Evolutionary conservation across 2,113 vertebrate species (phyloP), one percentile per base, ranked within the genome.

Genomic region (zebrafish (Danio rerio)): DNA sequence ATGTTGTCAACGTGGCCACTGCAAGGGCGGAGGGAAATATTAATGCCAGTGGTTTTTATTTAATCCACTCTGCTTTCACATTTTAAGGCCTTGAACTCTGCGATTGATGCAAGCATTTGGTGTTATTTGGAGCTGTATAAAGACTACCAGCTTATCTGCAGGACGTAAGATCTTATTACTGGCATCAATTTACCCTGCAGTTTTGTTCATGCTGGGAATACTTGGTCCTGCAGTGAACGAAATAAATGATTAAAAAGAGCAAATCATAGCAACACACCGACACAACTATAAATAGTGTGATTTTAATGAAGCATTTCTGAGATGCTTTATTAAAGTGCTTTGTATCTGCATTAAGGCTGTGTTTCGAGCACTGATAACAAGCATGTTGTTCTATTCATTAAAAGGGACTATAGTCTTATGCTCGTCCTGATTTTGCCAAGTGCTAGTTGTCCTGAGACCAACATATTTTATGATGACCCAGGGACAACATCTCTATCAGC

Each of bases 221-320:
- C 21, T 65, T 53, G 15, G 61, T 66, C 76, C 76, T 53, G 76
- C 61, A 78, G 76, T 78, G 76, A 78, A 18, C 53, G 0, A 66
- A 78, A 78, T 66, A 78, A 78, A 66, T 79, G 49, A 53, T 66
- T 79, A 79, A 79, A 68, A 79, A 66, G 49, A 79, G 62, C 62
- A 79, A 79, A 79, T 79, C 62, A 53, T 55, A 9, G 45, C 6
- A 63, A 40, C 9, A 31, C 7, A 18, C 31, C 9, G 9, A 55
- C 55, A 52, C 49, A 43, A 53, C 80, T 73, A 72, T 62, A 72
- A 72, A 72, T 62, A 50, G 5, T 61, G 20, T 1, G 21, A 52
- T 40, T 68, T 50, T 72, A 66, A 42, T 81, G 20, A 72, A 72
- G 61, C 50, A 56, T 49, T 31, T 75, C 56, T 65, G 62, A 56